A percentile compares a stretch with the other conserved stretches of the same genome.
Evolutionary conservation across 2,888 invertebrate genomes (phyloP).

Genomic region (Phania funesta): DNA sequence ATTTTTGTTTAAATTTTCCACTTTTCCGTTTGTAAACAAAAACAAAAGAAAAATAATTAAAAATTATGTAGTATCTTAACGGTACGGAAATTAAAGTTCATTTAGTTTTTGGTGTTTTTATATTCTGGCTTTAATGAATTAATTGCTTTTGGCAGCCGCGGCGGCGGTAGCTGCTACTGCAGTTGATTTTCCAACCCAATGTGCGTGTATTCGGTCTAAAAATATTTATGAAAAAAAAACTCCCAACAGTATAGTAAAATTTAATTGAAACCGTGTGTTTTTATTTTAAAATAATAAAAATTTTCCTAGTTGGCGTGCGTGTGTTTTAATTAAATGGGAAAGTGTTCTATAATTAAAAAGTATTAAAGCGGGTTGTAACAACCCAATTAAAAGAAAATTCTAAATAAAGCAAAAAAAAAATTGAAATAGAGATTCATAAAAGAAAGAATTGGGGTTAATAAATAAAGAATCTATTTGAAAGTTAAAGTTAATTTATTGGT

Average conservation of each 20-base stretch:
- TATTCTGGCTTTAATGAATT: slow-evolving; percentile 60
- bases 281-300: slow-evolving; percentile 41
- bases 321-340: not conserved
- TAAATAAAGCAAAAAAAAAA: slow-evolving; percentile 10
- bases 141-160: slow-evolving; percentile 62
- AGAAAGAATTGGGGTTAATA: slow-evolving; percentile 51
- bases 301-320: slow-evolving; percentile 2
- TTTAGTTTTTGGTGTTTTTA: not conserved
- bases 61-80: slow-evolving; percentile 43
- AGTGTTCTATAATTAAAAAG: slow-evolving; percentile 35
- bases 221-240: slow-evolving; percentile 46
- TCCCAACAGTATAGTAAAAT: slow-evolving; percentile 7
- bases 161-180: slow-evolving; percentile 19
- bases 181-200: slow-evolving; percentile 1
- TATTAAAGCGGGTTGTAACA: slow-evolving; percentile 40
- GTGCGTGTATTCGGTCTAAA: slow-evolving; percentile 63
- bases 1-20: not conserved
- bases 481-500: slow-evolving; percentile 3
- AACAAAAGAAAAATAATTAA: slow-evolving; percentile 10
- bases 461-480: slow-evolving; percentile 39
- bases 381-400: slow-evolving; percentile 31
- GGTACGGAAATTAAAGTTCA: slow-evolving; percentile 28
- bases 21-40: slow-evolving; percentile 51
- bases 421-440: not conserved
- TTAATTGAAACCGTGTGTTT: slow-evolving; percentile 49